phyloP scores from a whole-genome alignment of 1,140 invertebrate species.

The Globodera ellingtonae region DNA sequence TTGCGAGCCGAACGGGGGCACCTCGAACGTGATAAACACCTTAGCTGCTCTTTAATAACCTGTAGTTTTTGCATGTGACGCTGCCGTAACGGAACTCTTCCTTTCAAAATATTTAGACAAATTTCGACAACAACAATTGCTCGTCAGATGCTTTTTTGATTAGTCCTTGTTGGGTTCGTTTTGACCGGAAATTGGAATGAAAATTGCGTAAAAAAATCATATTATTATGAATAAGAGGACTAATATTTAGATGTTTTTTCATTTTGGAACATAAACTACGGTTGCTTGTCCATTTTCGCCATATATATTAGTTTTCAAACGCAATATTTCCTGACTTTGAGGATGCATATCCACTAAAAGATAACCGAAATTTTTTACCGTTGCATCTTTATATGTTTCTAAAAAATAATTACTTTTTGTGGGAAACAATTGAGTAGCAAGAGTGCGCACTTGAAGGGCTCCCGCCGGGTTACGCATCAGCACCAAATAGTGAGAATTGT shows the following conservation, averaged over 20 bases:
- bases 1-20: constrained; percentile 25
- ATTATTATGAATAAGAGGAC: constrained; percentile 1
- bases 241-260: constrained; percentile 8
- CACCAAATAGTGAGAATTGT: constrained; percentile 42
- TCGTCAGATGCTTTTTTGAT: background rate
- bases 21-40: constrained; percentile 9
- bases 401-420: constrained; percentile 23
- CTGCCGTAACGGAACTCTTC: constrained; percentile 16
- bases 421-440: constrained; percentile 40
- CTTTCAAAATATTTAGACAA: constrained; percentile 35
- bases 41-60: constrained; percentile 11
- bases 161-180: background rate
- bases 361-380: constrained; percentile 30
- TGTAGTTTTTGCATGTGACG: background rate
- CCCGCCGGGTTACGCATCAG: constrained; percentile 42
- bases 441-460: constrained; percentile 35
- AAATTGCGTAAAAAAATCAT: constrained; percentile 14
- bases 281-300: constrained; percentile 1
- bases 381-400: constrained; percentile 27
- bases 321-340: constrained; percentile 3
- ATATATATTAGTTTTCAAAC: constrained; percentile 34
- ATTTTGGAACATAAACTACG: constrained; percentile 33
- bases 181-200: background rate
- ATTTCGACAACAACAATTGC: constrained; percentile 29
- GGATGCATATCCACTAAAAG: constrained; percentile 33